Percentiles rank a stretch among this genome's conserved stretches.
Conservation (phyloP, 2,113 vertebrate genomes). For the Periophthalmus modestus region DNA sequence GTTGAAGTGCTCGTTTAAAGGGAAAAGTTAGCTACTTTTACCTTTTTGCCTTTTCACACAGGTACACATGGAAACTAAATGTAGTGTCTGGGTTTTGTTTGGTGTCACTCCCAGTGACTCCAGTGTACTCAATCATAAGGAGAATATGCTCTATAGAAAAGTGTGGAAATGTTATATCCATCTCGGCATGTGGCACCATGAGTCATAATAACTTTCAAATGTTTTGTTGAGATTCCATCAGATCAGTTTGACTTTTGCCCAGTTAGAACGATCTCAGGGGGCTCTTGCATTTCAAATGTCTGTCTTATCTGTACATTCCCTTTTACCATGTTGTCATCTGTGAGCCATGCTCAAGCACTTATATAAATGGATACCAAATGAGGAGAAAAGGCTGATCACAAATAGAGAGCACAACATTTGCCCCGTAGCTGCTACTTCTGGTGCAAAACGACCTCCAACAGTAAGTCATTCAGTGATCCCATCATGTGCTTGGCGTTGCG, state of each 20-base stretch:
- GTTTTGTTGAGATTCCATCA: constrained; percentile 35
- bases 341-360: constrained; percentile 56
- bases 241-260: constrained; percentile 59
- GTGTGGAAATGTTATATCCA: constrained; percentile 42
- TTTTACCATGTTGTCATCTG: constrained; percentile 54
- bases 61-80: not conserved
- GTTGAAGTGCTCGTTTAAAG: too few relatives aligned
- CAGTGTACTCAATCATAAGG: constrained; percentile 34
- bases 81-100: not conserved
- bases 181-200: constrained; percentile 38
- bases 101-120: constrained; percentile 9
- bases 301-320: constrained; percentile 65
- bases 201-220: constrained; percentile 49
- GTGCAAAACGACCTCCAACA: constrained; percentile 60
- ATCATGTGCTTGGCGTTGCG: constrained; percentile 60
- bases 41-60: not conserved
- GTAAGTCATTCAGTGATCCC: constrained; percentile 67
- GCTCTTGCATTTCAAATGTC: constrained; percentile 52
- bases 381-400: constrained; percentile 41
- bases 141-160: constrained; percentile 33
- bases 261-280: constrained; percentile 18
- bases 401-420: constrained; percentile 40
- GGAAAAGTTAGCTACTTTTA: too few relatives aligned
- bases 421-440: constrained; percentile 20
- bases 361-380: constrained; percentile 74